These are phyloP conservation scores for Stictonetta naevosa DNA, from an alignment of 2,113 vertebrate genomes.

Conservation along the genomic window DNA sequence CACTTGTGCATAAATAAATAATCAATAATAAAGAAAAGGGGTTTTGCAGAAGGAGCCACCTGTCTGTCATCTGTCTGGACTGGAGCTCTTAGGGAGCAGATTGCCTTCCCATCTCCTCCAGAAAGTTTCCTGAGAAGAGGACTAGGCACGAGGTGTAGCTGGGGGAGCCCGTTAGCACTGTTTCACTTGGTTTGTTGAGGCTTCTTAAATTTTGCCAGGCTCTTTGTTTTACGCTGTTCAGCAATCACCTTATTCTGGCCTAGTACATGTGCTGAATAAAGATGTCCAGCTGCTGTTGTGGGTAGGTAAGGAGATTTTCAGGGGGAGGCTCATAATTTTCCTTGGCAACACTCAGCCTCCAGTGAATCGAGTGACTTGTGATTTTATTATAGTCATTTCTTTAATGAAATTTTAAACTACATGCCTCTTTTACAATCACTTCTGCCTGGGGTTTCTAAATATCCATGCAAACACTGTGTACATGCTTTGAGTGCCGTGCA, in stretches of 20 bases:
- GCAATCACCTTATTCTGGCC: conserved; percentile 2
- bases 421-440: neutral
- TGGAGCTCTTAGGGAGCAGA: neutral
- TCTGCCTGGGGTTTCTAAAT: conserved; percentile 10
- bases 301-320: conserved; percentile 45
- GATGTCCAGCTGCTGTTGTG: conserved; percentile 1
- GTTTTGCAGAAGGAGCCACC: neutral
- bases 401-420: conserved; percentile 57
- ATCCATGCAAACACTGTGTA: neutral
- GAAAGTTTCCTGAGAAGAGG: neutral
- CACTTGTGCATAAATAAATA: neutral
- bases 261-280: neutral
- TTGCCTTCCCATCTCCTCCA: neutral
- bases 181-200: neutral
- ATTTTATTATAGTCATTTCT: conserved; percentile 34
- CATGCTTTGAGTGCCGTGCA: neutral
- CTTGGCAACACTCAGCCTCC: conserved; percentile 17
- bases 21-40: neutral
- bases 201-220: neutral
- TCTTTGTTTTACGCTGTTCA: conserved; percentile 23
- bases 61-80: neutral
- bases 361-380: conserved; percentile 19
- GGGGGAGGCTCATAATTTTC: conserved; percentile 31
- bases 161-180: neutral
- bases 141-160: neutral